Evolutionary conservation across 2,888 invertebrate genomes (phyloP), one percentile per base, ranked within the genome.

Genomic region (Aleiodes leptofemur): DNA sequence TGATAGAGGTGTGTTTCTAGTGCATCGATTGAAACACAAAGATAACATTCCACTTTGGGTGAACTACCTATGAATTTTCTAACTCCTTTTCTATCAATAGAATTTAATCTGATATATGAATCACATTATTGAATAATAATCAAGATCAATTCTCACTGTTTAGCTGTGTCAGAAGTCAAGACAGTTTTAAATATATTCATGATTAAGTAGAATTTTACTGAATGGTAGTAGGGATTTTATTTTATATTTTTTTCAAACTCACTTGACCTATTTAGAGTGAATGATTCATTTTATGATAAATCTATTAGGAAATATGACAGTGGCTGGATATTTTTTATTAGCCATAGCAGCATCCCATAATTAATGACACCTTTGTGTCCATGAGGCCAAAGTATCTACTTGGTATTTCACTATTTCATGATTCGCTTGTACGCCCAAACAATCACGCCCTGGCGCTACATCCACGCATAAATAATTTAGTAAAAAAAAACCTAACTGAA

Each of bases 121-220:
- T 61, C 50, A 55, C 61, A 56, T 76, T 73, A 78, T 79, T 70
- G 61, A 75, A 73, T 74, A 55, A 76, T 23, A 55, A 77, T 78
- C 70, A 48, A 53, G 75, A 75, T 78, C 78, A 66, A 75, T 78
- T 78, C 29, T 34, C 11, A 48, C 51, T 56, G 57, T 56, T 34
- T 43, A 50, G 51, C 29, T 43, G 38, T 11, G 56, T 66, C 23
- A 55, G 48, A 68, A 51, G 72, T 72, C 72, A 34, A 16, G 50
- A 29, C 9, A 38, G 23, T 75, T 50, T n/a, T n/a, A 64, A 70
- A 43, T 34, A 43, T 48, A 53, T 68, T 14, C 9, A 38, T 31
- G 72, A 72, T 64, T 31, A 56, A 61, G 66, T n/a, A 43, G 43
- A 43, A 43, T 55, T 55, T n/a, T 11, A 55, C 51, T 51, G 16